Evolutionary conservation across 1,140 invertebrate species (phyloP).

Genomic region (Ylistrum balloti): DNA sequence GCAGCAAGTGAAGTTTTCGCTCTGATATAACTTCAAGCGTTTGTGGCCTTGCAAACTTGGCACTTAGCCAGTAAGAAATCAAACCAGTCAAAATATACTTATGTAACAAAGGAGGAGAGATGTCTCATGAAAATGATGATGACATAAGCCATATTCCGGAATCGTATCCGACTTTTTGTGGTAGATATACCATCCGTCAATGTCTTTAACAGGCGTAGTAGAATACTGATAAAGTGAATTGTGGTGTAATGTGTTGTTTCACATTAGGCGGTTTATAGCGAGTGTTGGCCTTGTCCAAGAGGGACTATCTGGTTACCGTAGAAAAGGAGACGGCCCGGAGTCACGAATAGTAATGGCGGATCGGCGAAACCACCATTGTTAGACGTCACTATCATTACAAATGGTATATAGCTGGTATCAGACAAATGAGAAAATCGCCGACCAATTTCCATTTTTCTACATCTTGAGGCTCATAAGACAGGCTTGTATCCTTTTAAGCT

Average conservation of each 20-base stretch:
- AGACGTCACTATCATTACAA: background rate
- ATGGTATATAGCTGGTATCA: slow-evolving; percentile 8
- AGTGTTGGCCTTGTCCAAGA: slow-evolving; percentile 22
- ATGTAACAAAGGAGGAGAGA: background rate
- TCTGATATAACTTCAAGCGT: too few relatives aligned
- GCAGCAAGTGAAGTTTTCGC: too few relatives aligned
- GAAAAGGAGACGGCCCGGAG: background rate
- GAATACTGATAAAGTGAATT: slow-evolving; percentile 13
- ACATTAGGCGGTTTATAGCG: slow-evolving; percentile 1
- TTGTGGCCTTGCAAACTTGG: too few relatives aligned
- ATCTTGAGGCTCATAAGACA: background rate
- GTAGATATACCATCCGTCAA: background rate
- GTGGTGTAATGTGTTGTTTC: slow-evolving; percentile 12
- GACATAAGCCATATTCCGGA: slow-evolving; percentile 11
- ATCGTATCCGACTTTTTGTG: background rate
- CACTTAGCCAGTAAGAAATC: background rate
- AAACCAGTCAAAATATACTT: background rate
- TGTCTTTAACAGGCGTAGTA: background rate
- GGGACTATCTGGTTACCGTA: background rate
- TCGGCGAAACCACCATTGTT: background rate
- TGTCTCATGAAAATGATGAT: background rate
- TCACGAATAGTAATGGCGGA: background rate
- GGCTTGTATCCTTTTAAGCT: slow-evolving; percentile 5
- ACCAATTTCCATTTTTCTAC: slow-evolving; percentile 7
- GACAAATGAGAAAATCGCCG: slow-evolving; percentile 32